These are phyloP conservation scores for Hypercompe scribonia DNA, from an alignment of 2,888 invertebrate genomes.

Conservation along the genomic window DNA sequence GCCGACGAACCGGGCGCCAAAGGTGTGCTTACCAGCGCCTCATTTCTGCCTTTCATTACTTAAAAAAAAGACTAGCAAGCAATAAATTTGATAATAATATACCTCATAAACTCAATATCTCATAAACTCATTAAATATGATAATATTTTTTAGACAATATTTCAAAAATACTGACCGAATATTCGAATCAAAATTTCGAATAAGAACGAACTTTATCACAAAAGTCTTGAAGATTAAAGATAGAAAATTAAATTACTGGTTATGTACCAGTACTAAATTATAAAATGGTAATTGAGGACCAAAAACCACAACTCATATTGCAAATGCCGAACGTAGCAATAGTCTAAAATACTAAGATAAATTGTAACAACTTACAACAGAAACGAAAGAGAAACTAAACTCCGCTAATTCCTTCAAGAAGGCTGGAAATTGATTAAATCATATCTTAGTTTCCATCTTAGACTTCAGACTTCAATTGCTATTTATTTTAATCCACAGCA, in stretches of 20 bases:
- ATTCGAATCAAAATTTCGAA: no score
- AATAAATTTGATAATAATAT: no score
- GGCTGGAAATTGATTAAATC: neutral
- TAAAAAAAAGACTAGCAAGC: no score
- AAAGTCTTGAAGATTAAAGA: neutral
- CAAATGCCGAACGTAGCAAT: neutral
- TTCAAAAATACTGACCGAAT: no score
- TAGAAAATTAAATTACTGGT: neutral
- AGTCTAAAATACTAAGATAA: neutral
- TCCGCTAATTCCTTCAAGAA: neutral
- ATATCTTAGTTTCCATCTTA: neutral
- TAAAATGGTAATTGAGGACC: neutral
- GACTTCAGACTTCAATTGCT: neutral
- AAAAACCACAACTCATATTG: neutral
- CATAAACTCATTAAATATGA: no score
- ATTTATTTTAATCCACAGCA: conserved; percentile 9
- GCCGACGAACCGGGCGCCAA: no score
- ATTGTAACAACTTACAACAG: neutral
- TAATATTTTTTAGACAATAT: no score
- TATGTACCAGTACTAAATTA: neutral
- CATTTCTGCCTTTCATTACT: no score
- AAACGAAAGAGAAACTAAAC: neutral
- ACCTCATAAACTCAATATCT: no score
- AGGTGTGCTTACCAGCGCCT: no score
- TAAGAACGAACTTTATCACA: no score